phyloP scores from a whole-genome alignment of 2,797 vertebrate species.

The Eutrigla gurnardus region DNA sequence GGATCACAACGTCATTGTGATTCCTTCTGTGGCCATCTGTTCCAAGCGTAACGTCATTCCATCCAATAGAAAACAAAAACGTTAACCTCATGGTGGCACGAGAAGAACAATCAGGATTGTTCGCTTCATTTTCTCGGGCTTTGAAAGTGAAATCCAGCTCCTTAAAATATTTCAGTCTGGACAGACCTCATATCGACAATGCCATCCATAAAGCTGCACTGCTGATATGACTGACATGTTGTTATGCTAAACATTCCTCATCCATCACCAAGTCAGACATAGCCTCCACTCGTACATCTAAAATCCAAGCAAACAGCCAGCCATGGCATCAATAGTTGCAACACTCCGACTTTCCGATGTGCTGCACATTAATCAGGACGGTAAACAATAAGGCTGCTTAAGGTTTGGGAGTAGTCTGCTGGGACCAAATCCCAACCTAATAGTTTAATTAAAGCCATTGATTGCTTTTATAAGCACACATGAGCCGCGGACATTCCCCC shows the following conservation, averaged over 20 bases:
- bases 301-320: slow-evolving; percentile 23
- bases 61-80: neutral
- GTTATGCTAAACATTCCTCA: neutral
- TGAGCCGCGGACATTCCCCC: slow-evolving; percentile 64
- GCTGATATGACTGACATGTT: neutral
- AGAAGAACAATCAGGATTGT: neutral
- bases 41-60: neutral
- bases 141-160: too few relatives aligned
- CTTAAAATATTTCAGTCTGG: neutral
- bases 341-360: slow-evolving; percentile 35
- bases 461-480: slow-evolving; percentile 76
- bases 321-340: slow-evolving; percentile 26
- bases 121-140: neutral
- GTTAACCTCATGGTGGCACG: neutral
- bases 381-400: slow-evolving; percentile 64
- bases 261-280: slow-evolving; percentile 1
- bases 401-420: slow-evolving; percentile 49
- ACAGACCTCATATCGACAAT: neutral
- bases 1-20: neutral
- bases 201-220: neutral
- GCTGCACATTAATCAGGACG: slow-evolving; percentile 56
- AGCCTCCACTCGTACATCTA: neutral
- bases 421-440: slow-evolving; percentile 70
- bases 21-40: neutral
- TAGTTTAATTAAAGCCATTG: slow-evolving; percentile 80